These are phyloP conservation scores for Anthonomus grandis DNA, from an alignment of 1,140 invertebrate genomes.

Conservation along the genomic window DNA sequence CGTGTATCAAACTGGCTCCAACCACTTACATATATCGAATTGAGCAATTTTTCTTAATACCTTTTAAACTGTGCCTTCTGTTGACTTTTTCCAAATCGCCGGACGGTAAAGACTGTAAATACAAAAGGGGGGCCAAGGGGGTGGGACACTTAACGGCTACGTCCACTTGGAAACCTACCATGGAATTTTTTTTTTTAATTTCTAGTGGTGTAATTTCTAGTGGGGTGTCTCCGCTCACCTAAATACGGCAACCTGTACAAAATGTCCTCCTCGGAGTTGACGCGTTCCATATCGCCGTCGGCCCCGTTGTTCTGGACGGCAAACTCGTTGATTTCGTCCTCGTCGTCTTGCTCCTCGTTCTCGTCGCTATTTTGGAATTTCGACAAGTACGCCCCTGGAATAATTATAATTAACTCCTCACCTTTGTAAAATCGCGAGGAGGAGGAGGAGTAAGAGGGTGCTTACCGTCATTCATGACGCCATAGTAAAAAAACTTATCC, in stretches of 20 bases:
- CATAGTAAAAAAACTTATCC: conserved; percentile 38
- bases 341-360: conserved; percentile 24
- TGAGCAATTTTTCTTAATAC: too few relatives aligned
- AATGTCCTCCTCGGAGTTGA: conserved; percentile 27
- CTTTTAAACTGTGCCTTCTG: conserved; percentile 17
- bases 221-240: conserved; percentile 11
- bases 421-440: background rate
- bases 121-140: conserved; percentile 29
- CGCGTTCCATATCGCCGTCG: background rate
- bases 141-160: conserved; percentile 31
- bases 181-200: background rate
- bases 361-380: conserved; percentile 32
- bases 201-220: too few relatives aligned
- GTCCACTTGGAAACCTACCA: conserved; percentile 29
- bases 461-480: conserved; percentile 39
- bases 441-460: background rate
- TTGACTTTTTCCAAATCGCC: conserved; percentile 5
- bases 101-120: conserved; percentile 16
- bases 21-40: too few relatives aligned
- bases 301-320: conserved; percentile 8
- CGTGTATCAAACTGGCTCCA: too few relatives aligned
- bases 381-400: conserved; percentile 31
- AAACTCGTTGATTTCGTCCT: conserved; percentile 26
- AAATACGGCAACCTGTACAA: conserved; percentile 31
- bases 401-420: background rate